Conservation (phyloP, 2,888 invertebrate genomes). For the Melinaea menophilus region DNA sequence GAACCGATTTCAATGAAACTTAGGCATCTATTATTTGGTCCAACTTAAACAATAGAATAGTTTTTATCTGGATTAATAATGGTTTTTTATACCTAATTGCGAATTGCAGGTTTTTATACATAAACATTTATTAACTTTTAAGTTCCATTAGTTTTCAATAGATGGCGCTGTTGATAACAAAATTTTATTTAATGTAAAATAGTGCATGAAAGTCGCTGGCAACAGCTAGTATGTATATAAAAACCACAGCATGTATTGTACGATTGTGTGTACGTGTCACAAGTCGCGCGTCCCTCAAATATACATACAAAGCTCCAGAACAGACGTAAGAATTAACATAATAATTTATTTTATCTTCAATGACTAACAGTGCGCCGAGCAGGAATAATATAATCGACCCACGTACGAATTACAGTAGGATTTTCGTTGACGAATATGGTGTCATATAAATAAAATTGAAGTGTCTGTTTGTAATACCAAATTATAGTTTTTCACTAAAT, state of each 20-base stretch:
- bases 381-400: conserved; percentile 40
- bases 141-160: no score
- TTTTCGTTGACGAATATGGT: not conserved
- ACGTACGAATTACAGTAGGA: conserved; percentile 34
- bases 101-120: no score
- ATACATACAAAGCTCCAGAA: conserved; percentile 51
- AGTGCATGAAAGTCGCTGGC: not conserved
- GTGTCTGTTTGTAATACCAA: no score
- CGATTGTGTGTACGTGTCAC: conserved; percentile 52
- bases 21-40: not conserved
- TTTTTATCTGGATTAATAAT: no score
- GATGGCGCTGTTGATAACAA: no score
- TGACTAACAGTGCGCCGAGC: conserved; percentile 40
- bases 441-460: not conserved
- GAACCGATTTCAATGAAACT: not conserved
- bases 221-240: conserved; percentile 10
- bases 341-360: conserved; percentile 48
- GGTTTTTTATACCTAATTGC: no score
- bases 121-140: no score
- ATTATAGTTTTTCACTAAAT: no score
- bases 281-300: conserved; percentile 48
- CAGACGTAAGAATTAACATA: conserved; percentile 51
- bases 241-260: conserved; percentile 11
- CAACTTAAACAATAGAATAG: no score
- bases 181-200: no score